These are phyloP conservation scores for Phaethon lepturus DNA, from an alignment of 2,113 vertebrate species.

Conservation along the genomic window DNA sequence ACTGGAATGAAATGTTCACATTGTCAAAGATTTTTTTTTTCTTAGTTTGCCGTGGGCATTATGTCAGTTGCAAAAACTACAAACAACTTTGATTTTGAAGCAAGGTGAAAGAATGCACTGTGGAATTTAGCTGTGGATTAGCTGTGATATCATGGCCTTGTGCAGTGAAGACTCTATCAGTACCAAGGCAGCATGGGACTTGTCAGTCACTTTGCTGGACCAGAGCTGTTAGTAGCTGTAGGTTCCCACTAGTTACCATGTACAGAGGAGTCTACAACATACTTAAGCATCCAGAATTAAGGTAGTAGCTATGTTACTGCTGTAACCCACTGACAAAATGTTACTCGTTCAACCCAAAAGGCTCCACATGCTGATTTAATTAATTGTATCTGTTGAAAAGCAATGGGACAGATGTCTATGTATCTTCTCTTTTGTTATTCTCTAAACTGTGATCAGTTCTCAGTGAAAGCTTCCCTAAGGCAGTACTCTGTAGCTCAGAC, in stretches of 20 bases:
- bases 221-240: neutral
- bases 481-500: neutral
- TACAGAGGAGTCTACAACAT: neutral
- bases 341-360: neutral
- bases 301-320: neutral
- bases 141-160: neutral
- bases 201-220: neutral
- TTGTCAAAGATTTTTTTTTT: neutral
- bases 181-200: neutral
- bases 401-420: neutral
- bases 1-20: neutral
- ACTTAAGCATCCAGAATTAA: neutral
- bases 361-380: neutral
- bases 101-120: neutral
- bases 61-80: neutral
- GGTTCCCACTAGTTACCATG: neutral
- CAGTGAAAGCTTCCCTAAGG: slow-evolving; percentile 15
- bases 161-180: neutral
- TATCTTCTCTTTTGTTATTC: neutral
- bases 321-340: neutral
- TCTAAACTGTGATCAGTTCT: neutral
- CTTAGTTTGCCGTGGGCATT: neutral
- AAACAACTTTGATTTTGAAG: neutral
- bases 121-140: neutral
- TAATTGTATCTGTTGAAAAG: neutral